Conservation (phyloP, 92 coral and sea anemone species). For the Desmophyllum pertusum region DNA sequence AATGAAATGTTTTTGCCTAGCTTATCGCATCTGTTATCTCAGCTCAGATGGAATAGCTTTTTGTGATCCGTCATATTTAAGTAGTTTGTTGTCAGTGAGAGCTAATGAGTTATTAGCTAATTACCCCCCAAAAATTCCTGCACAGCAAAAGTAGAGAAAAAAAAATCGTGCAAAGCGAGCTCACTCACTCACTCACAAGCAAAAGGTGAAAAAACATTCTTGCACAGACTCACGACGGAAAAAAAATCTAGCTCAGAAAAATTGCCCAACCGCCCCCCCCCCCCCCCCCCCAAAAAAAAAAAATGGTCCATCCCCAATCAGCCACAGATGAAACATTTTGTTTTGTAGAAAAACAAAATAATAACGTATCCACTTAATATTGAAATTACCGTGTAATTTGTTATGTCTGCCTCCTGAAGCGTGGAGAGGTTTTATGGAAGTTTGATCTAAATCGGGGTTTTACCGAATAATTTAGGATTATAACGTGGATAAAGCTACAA, state of each 20-base stretch:
- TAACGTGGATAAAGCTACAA: not conserved
- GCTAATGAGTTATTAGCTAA: not conserved
- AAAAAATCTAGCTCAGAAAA: no score
- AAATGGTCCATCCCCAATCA: not conserved
- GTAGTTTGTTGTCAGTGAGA: not conserved
- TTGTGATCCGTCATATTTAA: not conserved
- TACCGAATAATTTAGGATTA: not conserved
- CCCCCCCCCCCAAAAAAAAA: no score
- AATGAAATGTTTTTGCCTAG: not conserved
- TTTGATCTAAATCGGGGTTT: not conserved
- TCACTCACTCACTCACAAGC: no score
- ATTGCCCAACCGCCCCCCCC: no score
- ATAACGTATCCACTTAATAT: not conserved
- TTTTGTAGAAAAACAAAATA: not conserved
- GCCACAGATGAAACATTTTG: not conserved
- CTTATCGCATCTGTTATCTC: not conserved
- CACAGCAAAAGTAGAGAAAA: no score
- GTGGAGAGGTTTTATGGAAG: not conserved
- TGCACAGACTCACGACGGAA: no score
- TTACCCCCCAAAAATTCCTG: no score
- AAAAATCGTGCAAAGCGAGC: no score
- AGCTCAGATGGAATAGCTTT: no score
- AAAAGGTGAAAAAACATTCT: no score
- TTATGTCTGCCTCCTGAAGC: not conserved
- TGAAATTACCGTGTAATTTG: not conserved